Evolutionary conservation across 2,113 vertebrate genomes (phyloP).

Genomic region (Spea multiplicata): DNA sequence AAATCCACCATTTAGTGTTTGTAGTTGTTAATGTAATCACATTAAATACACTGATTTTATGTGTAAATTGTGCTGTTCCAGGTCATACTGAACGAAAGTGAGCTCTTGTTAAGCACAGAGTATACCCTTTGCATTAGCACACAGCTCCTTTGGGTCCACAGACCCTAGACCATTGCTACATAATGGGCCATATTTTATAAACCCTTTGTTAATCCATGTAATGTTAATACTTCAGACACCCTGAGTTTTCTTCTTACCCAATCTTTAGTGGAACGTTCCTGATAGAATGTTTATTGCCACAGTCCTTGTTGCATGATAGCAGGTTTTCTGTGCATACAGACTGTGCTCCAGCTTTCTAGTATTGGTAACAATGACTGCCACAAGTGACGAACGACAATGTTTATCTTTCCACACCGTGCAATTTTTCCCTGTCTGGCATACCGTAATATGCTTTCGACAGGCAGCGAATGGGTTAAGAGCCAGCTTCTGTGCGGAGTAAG

Average conservation of each 20-base stretch:
- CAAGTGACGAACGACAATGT: neutral
- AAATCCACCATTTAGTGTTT: conserved; percentile 1
- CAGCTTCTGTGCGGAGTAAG: conserved; percentile 13
- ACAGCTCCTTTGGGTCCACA: too few species aligned
- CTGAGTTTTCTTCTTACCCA: too few species aligned
- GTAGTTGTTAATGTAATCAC: conserved; percentile 5
- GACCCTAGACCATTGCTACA: too few species aligned
- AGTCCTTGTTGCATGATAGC: neutral
- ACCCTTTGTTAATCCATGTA: too few species aligned
- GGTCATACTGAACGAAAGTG: too few species aligned
- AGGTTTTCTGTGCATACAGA: neutral
- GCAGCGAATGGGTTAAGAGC: neutral
- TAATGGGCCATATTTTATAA: too few species aligned
- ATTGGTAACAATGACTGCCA: neutral
- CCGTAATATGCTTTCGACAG: neutral
- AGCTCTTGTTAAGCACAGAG: too few species aligned
- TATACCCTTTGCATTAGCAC: too few species aligned
- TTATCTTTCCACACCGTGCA: neutral
- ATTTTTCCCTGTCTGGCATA: neutral
- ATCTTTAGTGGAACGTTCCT: neutral
- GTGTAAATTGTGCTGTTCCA: neutral
- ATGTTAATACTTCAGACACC: too few species aligned
- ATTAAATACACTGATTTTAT: neutral
- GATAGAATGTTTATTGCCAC: neutral
- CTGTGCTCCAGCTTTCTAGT: neutral